These are phyloP conservation scores for Lepus timidus DNA, from an alignment of 2,113 vertebrate genomes.

Conservation along the genomic window DNA sequence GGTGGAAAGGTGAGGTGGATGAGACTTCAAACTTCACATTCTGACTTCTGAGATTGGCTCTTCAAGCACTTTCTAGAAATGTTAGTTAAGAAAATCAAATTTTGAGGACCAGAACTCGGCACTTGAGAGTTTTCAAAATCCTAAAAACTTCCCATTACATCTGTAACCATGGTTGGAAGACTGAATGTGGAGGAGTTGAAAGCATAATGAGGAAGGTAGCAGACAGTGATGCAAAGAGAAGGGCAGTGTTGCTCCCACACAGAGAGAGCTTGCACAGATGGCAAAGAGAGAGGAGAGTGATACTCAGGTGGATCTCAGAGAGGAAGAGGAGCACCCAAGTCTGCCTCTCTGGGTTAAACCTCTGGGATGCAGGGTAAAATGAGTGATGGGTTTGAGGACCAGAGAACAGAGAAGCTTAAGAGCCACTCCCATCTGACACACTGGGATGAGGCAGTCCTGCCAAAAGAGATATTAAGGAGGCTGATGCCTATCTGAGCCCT, in stretches of 20 bases:
- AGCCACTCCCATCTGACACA: not conserved
- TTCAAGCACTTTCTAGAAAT: constrained; percentile 16
- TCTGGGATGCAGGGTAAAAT: not conserved
- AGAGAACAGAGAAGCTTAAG: not conserved
- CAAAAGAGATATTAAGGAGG: not conserved
- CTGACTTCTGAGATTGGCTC: not conserved
- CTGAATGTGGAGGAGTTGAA: not conserved
- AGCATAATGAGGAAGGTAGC: not conserved
- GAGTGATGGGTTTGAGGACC: not conserved
- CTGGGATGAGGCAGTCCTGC: not conserved
- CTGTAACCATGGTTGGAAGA: not conserved
- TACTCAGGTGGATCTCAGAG: not conserved
- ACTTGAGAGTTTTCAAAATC: constrained; percentile 13
- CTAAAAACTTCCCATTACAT: not conserved
- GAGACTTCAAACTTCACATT: not conserved
- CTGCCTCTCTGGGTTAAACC: not conserved
- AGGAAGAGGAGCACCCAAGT: no score
- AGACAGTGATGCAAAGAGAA: not conserved
- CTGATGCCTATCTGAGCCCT: not conserved
- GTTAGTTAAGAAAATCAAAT: not conserved
- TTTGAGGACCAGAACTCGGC: not conserved
- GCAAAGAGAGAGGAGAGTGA: not conserved
- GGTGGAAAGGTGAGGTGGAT: not conserved
- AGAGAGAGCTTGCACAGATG: not conserved
- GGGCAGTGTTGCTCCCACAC: not conserved